These are phyloP conservation scores for Lasioglossum zephyrum DNA, from an alignment of 2,888 invertebrate genomes.

Conservation along the genomic window DNA sequence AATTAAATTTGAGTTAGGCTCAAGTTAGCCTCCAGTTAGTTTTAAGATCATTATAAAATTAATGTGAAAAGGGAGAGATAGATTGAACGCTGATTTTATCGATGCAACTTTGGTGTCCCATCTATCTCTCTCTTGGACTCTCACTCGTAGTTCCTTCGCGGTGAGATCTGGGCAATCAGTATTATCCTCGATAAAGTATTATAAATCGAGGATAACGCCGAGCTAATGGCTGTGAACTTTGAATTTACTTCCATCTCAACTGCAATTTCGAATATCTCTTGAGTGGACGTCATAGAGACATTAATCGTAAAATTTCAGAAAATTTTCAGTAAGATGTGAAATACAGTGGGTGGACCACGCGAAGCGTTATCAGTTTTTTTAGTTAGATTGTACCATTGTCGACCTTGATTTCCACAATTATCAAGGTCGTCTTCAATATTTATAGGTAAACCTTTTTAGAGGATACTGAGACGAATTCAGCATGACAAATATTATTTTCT, in stretches of 20 bases:
- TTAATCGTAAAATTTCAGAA: neutral
- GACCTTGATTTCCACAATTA: too few relatives aligned
- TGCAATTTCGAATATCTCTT: neutral
- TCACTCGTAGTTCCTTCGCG: neutral
- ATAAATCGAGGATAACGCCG: slow-evolving; percentile 10
- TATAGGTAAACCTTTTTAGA: too few relatives aligned
- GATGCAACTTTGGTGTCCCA: slow-evolving; percentile 6
- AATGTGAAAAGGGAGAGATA: neutral
- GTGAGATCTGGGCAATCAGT: slow-evolving; percentile 6
- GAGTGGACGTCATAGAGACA: neutral
- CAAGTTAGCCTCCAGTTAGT: neutral
- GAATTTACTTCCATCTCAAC: slow-evolving; percentile 8
- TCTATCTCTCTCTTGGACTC: slow-evolving; percentile 5
- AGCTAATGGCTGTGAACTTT: slow-evolving; percentile 1
- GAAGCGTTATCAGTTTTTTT: too few relatives aligned
- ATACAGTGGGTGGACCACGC: too few relatives aligned
- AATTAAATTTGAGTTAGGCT: neutral
- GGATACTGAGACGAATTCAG: too few relatives aligned
- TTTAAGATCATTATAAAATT: slow-evolving; percentile 14
- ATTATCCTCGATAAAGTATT: slow-evolving; percentile 15
- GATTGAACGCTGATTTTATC: slow-evolving; percentile 9
- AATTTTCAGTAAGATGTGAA: neutral
- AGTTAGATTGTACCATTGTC: too few relatives aligned
- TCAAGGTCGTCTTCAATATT: too few relatives aligned
- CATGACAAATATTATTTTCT: too few relatives aligned